Base-by-base conservation (phyloP, 2,113 vertebrate genomes). In the Excalfactoria chinensis region DNA sequence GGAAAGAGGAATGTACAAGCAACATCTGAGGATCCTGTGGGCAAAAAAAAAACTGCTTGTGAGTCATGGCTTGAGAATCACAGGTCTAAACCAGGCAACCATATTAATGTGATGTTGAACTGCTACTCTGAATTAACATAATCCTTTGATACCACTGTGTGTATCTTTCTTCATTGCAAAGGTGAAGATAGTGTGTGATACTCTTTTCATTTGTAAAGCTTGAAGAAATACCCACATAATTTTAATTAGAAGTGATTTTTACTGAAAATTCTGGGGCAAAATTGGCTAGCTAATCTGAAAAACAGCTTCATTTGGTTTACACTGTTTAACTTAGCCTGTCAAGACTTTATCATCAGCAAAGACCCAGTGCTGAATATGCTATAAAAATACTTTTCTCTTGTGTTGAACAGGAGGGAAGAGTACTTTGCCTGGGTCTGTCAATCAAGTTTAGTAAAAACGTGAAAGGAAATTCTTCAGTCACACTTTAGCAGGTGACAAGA, bases 111-210 rank as follows among this genome's bases (percentile, higher is more conserved):
- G 19, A 2, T 41, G 80, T 86, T 74, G 62, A 86, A 17, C 41
- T 34, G 14, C 43, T 84, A 16, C 60, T 84, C 43, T 84, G 32
- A 77, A 56, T 84, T 64, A 34, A 53, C 25, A 4, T 22, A 10
- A 6, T 11, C 18, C 64, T 86, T 63, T 46, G 12, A 8, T 66
- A 70, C 4, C 40, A 72, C 20, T 4, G 15, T 56, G 10, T 53
- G 13, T 8, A 2, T 77, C 13, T 43, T 12, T 72, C 1, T 1
- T 70, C 74, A 49, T 0, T 41, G 7, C 19, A 55, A 7, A 5
- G 7, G 5, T 58, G 28, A 51, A 10, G 9, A 51, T 69, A 83
- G 22, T 18, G 25, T 81, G 26, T 51, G 34, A 67, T 5, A 7
- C 55, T 7, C 18, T 84, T 76, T 86, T 91, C 1, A 10, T 81